A percentile compares a stretch with the other conserved stretches of the same genome.
These are phyloP conservation scores for Telmatochromis sp. DNA, from an alignment of 2,113 vertebrate genomes.

Conservation along the genomic window DNA sequence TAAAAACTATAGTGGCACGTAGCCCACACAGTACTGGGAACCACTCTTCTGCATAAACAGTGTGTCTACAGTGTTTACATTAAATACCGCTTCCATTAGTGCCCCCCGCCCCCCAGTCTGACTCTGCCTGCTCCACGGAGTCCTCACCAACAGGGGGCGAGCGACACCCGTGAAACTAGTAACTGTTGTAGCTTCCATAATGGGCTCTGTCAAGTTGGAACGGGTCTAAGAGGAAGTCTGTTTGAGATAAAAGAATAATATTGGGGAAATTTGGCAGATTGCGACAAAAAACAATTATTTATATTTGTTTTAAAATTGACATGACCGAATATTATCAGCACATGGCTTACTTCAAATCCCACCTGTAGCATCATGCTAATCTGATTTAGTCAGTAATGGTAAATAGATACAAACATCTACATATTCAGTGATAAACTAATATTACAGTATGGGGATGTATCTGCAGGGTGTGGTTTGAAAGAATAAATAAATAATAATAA, in stretches of 20 bases:
- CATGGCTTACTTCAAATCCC: not conserved
- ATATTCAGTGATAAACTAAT: not conserved
- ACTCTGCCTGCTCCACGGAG: not conserved
- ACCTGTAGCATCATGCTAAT: not conserved
- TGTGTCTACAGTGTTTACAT: not conserved
- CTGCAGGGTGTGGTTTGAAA: not conserved
- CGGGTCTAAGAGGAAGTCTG: not conserved
- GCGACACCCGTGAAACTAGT: not conserved
- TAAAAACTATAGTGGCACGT: not conserved
- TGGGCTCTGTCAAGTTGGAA: not conserved
- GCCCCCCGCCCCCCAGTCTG: not conserved
- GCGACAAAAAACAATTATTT: not conserved
- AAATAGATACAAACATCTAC: not conserved
- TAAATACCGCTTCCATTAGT: not conserved
- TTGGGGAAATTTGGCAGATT: not conserved
- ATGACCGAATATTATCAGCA: not conserved
- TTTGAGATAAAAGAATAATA: not conserved
- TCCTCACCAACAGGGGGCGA: slow-evolving; percentile 45
- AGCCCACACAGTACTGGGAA: not conserved
- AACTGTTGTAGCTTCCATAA: not conserved
- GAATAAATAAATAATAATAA: not conserved
- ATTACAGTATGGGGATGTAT: not conserved
- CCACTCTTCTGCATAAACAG: not conserved
- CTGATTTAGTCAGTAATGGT: not conserved
- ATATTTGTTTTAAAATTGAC: not conserved